Evolutionary conservation across 2,797 vertebrate genomes (phyloP).

Genomic region (Oreochromis mossambicus): DNA sequence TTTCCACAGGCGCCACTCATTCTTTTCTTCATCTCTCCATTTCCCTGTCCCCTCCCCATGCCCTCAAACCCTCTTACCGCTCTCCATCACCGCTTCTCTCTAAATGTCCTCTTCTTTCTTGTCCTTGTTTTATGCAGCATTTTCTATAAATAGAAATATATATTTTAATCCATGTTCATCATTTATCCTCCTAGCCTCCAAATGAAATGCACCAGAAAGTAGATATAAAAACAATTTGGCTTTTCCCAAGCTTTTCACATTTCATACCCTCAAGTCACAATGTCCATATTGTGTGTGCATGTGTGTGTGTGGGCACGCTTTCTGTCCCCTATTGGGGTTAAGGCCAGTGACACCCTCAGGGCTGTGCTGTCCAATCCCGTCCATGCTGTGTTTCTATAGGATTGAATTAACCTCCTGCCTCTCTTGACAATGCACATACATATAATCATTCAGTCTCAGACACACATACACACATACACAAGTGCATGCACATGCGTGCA

Average conservation of each 20-base stretch:
- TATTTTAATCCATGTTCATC: constrained; percentile 65
- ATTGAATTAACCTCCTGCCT: constrained; percentile 81
- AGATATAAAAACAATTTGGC: constrained; percentile 73
- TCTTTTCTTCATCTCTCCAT: constrained; percentile 25
- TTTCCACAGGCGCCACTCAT: constrained; percentile 19
- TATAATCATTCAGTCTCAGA: constrained; percentile 58
- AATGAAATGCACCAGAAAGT: constrained; percentile 65
- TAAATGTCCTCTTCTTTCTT: constrained; percentile 52
- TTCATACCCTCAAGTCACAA: constrained; percentile 62
- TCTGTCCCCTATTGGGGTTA: constrained; percentile 69
- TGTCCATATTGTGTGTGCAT: constrained; percentile 50
- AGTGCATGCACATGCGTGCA: background rate
- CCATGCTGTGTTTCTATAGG: constrained; percentile 80
- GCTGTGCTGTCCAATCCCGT: constrained; percentile 77
- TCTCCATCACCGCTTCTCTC: constrained; percentile 30
- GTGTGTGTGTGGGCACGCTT: constrained; percentile 2
- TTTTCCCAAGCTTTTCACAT: constrained; percentile 60
- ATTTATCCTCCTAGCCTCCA: constrained; percentile 54
- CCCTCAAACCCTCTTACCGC: constrained; percentile 42
- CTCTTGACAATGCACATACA: constrained; percentile 69
- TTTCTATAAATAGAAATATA: constrained; percentile 53
- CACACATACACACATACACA: constrained; percentile 1
- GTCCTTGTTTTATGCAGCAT: constrained; percentile 63
- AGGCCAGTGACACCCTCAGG: constrained; percentile 75
- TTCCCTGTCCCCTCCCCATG: constrained; percentile 19